A percentile compares a stretch with the other conserved stretches of the same genome.
phyloP scores from a whole-genome alignment of 2,113 vertebrate genomes.

The Datnioides undecimradiatus region DNA sequence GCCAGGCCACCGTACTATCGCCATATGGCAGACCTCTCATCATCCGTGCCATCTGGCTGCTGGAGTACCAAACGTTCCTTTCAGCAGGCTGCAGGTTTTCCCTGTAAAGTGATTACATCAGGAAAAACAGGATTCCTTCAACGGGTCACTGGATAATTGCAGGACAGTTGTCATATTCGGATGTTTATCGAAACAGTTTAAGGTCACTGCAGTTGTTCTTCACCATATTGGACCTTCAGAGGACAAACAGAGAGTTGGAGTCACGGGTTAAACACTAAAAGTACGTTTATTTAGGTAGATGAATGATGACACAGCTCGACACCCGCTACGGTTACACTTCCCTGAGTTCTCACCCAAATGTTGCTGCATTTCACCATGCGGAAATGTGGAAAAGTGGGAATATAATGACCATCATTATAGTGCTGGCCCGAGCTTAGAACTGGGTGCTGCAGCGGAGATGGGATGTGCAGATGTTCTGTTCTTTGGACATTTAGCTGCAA shows the following conservation, averaged over 20 bases:
- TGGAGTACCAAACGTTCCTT: neutral
- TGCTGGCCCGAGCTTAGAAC: neutral
- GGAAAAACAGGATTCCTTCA: neutral
- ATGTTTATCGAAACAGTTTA: neutral
- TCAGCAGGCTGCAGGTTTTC: neutral
- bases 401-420: neutral
- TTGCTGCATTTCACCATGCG: neutral
- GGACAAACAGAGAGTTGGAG: neutral
- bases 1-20: conserved; percentile 38
- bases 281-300: neutral
- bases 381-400: neutral
- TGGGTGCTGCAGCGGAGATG: neutral
- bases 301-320: neutral
- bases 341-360: neutral
- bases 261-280: neutral
- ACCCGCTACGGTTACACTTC: no score
- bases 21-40: conserved; percentile 56
- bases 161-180: no score
- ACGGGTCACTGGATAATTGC: neutral
- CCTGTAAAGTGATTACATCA: neutral
- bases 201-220: neutral
- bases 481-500: no score
- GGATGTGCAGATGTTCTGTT: neutral
- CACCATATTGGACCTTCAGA: neutral
- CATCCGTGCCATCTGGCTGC: conserved; percentile 49